Conservation (phyloP, 2,797 vertebrate species). For the Galaxias olidus region DNA sequence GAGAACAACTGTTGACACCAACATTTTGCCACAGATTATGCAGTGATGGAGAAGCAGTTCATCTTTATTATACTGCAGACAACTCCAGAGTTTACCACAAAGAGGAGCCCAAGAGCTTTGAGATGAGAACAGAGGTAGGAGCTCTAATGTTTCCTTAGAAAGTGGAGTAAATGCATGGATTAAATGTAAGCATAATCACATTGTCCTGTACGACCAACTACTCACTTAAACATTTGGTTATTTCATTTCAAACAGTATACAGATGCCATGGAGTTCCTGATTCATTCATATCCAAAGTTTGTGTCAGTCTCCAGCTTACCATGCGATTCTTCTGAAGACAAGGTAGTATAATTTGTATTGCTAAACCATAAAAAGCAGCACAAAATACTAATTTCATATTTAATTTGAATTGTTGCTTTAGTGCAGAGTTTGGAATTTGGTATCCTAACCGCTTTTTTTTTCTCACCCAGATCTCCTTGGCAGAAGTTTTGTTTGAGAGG, state of each 20-base stretch:
- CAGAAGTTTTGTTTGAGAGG: slow-evolving; percentile 86
- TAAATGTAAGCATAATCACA: background rate
- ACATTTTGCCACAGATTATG: slow-evolving; percentile 73
- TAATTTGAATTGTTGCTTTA: no score
- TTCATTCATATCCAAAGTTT: slow-evolving; percentile 89
- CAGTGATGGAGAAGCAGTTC: slow-evolving; percentile 82
- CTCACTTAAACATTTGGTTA: background rate
- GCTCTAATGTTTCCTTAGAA: background rate
- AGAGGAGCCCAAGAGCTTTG: slow-evolving; percentile 83
- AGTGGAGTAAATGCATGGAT: background rate
- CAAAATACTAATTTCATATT: no score
- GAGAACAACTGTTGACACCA: background rate
- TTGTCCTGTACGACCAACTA: no score
- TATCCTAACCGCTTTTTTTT: slow-evolving; percentile 1
- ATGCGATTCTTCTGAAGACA: slow-evolving; percentile 80
- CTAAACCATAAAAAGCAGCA: no score
- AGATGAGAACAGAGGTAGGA: slow-evolving; percentile 83
- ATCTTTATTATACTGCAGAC: slow-evolving; percentile 86
- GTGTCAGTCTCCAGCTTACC: slow-evolving; percentile 82
- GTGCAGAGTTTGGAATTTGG: background rate
- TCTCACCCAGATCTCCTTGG: slow-evolving; percentile 77
- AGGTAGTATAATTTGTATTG: slow-evolving; percentile 56
- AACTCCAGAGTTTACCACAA: slow-evolving; percentile 96
- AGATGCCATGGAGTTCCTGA: slow-evolving; percentile 87
- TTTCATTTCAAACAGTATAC: slow-evolving; percentile 66